Conservation (phyloP, 2,888 invertebrate species). For the Desoria tigrina region DNA sequence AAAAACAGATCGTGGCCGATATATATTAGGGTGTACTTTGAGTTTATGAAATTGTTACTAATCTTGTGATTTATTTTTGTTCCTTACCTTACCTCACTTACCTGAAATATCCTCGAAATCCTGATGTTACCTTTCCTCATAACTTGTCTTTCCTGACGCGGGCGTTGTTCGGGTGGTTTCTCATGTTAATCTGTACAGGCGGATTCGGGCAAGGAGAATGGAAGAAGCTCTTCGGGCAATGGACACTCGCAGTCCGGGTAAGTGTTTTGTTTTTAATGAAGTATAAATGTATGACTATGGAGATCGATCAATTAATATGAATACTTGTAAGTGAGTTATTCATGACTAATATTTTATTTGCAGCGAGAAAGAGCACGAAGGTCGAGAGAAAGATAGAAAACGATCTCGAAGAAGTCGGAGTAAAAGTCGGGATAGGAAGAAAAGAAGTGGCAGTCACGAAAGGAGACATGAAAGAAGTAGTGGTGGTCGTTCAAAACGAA, state of each 20-base stretch:
- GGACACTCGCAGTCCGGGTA: too few species aligned
- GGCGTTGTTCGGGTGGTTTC: constrained; percentile 11
- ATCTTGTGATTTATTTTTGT: constrained; percentile 24
- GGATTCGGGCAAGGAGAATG: too few species aligned
- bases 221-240: too few species aligned
- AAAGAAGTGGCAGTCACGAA: constrained; percentile 46
- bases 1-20: too few species aligned
- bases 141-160: not conserved
- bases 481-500: constrained; percentile 15
- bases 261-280: too few species aligned
- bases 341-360: too few species aligned
- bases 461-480: constrained; percentile 42
- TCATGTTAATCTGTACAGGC: too few species aligned
- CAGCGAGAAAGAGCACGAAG: too few species aligned
- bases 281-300: too few species aligned
- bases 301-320: too few species aligned
- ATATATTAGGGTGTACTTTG: constrained; percentile 6
- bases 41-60: constrained; percentile 15
- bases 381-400: constrained; percentile 48
- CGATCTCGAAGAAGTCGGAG: constrained; percentile 49
- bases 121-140: not conserved
- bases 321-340: too few species aligned
- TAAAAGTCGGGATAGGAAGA: constrained; percentile 55
- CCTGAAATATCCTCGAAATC: constrained; percentile 21
- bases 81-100: constrained; percentile 43